A percentile compares a stretch with the other conserved stretches of the same genome.
Evolutionary conservation across 2,113 vertebrate species (phyloP).

Genomic region (chimpanzee (Pan troglodytes)): NHGRI_mPanTro3-v2.1_pri NC_086015.1:77775501-77776000

Average conservation of each 20-base stretch:
- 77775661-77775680: neutral
- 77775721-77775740: neutral
- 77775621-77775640: neutral
- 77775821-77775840: neutral
- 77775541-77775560: neutral
- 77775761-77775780: neutral
- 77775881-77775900: neutral
- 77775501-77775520: neutral
- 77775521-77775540: neutral
- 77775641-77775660: neutral
- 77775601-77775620: neutral
- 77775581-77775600: neutral
- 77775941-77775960: too few relatives aligned
- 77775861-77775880: neutral
- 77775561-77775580: neutral
- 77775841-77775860: neutral
- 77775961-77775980: too few relatives aligned
- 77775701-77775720: neutral
- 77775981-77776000: too few relatives aligned
- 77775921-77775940: neutral
- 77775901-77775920: neutral
- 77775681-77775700: neutral
- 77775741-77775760: neutral
- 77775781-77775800: neutral
- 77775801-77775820: neutral